These are phyloP conservation scores for Bolinopsis microptera DNA, from an alignment of 37 sponge, comb jelly and placozoan genomes.

Conservation along the genomic window DNA sequence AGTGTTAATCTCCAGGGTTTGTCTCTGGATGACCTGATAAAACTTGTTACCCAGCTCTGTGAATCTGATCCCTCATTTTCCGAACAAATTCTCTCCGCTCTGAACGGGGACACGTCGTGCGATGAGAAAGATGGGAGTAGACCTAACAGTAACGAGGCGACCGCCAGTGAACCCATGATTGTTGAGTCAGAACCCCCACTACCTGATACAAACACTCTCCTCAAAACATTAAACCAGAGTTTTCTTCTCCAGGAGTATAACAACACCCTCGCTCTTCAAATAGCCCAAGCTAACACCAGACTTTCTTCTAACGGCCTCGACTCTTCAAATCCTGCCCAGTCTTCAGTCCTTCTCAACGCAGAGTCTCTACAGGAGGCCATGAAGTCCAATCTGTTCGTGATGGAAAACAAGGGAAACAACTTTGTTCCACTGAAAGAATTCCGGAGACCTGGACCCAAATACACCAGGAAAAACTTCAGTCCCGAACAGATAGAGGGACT, in stretches of 20 bases:
- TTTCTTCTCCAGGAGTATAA: conserved; percentile 37
- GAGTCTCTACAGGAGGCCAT: not conserved
- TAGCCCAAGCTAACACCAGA: not conserved
- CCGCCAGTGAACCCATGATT: not conserved
- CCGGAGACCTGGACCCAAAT: conserved; percentile 41
- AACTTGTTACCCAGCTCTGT: conserved; percentile 3
- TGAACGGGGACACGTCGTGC: not conserved
- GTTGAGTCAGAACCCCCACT: not conserved
- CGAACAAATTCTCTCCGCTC: conserved; percentile 17
- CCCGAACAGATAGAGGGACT: conserved; percentile 62
- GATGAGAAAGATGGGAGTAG: not conserved
- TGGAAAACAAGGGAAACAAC: conserved; percentile 61
- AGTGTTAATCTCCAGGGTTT: not conserved
- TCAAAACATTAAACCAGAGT: conserved; percentile 58
- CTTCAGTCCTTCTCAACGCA: not conserved
- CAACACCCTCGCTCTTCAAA: conserved; percentile 16
- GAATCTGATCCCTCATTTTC: conserved; percentile 17
- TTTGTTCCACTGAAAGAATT: conserved; percentile 48
- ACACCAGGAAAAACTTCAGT: conserved; percentile 59
- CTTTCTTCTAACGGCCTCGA: not conserved
- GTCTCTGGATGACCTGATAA: conserved; percentile 53
- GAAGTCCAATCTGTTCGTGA: conserved; percentile 39
- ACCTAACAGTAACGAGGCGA: not conserved
- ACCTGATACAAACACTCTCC: conserved; percentile 37
- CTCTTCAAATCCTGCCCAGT: not conserved